Base-by-base conservation (phyloP, 1,140 invertebrate species). In the Vanessa atalanta region DNA sequence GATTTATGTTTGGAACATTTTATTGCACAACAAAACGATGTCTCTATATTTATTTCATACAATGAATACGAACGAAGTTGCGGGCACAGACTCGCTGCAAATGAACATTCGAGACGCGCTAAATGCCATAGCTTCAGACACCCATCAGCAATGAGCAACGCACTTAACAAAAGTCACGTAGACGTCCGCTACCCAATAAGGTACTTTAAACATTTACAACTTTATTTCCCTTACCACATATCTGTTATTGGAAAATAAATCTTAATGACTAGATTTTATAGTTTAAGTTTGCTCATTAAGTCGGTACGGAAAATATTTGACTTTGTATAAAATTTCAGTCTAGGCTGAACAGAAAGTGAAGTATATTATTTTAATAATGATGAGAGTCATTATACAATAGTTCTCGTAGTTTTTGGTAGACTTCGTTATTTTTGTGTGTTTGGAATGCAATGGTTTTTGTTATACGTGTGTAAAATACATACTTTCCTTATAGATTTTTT, bases 281-380 rank as follows among this genome's bases (percentile, higher is more conserved):
- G 20, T 50, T n/a, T n/a, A 47, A 63, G 12, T 70, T 47, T 23
- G 4, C 11, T 11, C 31, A 16, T 15, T 14, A 60, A n/a, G 3
- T 11, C 2, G 8, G 26, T 31, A 20, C 3, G 31, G 23, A 23
- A 14, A 37, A 61, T 61, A 13, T 37, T 61, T 61, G 15, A 61
- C 31, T 61, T 61, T 61, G 43, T 16, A 70, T 63, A 37, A 57
- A 70, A 69, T 50, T 61, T 37, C 55, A 63, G 68, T 70, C 68
- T 70, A 70, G 68, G 37, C 68, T 37, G 57, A 61, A 50, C 57
- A 61, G 51, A 47, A 69, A 37, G 37, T 55, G 43, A 69, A 16
- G 57, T 61, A 61, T 70, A 57, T 70, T 70, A 70, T 70, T 61
- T 61, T 60, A 70, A 70, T 61, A 70, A 70, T 70, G 23, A 70